Conservation (phyloP, 2,797 vertebrate species). For the Mus minutoides region DNA sequence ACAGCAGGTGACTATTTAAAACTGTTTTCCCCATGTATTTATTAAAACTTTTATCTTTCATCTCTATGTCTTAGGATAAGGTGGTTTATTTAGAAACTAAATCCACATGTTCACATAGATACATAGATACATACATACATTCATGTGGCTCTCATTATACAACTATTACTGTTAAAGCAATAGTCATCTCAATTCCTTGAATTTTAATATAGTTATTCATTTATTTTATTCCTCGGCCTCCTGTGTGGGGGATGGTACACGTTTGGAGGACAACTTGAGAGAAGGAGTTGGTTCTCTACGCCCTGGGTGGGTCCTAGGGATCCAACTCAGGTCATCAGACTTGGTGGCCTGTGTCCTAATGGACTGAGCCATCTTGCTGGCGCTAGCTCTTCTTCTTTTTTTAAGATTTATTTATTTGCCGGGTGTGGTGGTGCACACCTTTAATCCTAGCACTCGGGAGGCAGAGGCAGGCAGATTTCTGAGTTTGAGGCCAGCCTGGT, state of each 20-base stretch:
- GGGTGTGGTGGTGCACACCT: too few relatives aligned
- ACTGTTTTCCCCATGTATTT: neutral
- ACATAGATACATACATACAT: neutral
- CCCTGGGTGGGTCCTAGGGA: neutral
- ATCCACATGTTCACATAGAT: neutral
- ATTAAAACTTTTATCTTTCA: neutral
- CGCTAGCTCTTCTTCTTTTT: neutral
- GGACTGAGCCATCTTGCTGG: neutral
- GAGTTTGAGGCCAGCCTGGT: too few relatives aligned
- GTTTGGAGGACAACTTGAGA: neutral
- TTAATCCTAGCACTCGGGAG: too few relatives aligned
- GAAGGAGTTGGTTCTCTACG: neutral
- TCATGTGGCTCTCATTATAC: neutral
- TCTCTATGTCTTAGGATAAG: slow-evolving; percentile 30
- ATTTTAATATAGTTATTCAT: neutral
- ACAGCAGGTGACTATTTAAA: slow-evolving; percentile 47
- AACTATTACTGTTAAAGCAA: neutral
- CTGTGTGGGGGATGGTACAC: neutral
- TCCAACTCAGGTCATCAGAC: neutral
- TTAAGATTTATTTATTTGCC: too few relatives aligned
- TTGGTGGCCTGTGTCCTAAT: neutral
- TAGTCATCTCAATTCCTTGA: neutral
- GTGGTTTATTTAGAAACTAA: slow-evolving; percentile 45
- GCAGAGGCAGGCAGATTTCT: too few relatives aligned
- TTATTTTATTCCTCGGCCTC: neutral